phyloP scores from a whole-genome alignment of 1,140 invertebrate genomes.

The Brachionus rotundiformis region DNA sequence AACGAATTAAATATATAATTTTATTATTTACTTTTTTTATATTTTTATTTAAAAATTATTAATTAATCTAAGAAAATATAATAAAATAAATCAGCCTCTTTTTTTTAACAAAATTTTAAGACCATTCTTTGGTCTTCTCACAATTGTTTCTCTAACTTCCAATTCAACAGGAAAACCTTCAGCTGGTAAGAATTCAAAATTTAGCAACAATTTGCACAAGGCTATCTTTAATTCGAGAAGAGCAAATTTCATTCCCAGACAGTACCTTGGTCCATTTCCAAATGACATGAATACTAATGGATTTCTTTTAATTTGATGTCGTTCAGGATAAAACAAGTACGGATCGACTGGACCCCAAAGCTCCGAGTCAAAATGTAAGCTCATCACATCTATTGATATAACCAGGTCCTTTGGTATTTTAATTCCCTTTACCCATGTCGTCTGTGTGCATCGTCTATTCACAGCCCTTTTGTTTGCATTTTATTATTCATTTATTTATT shows the following conservation, averaged over 20 bases:
- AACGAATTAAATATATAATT: background rate
- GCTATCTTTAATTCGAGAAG: constrained; percentile 59
- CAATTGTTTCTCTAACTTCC: constrained; percentile 51
- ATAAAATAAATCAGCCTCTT: background rate
- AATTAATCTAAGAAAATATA: background rate
- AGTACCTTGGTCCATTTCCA: constrained; percentile 62
- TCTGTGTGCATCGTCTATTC: constrained; percentile 56
- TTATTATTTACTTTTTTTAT: background rate
- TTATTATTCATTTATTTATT: constrained; percentile 47
- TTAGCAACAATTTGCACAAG: constrained; percentile 51
- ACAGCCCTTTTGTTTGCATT: constrained; percentile 55
- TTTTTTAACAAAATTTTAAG: constrained; percentile 52
- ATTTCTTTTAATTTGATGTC: constrained; percentile 56
- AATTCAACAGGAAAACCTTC: constrained; percentile 41
- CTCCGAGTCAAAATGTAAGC: constrained; percentile 59
- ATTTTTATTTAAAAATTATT: background rate
- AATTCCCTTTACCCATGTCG: constrained; percentile 56
- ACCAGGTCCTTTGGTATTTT: constrained; percentile 59
- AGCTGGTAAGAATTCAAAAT: constrained; percentile 51
- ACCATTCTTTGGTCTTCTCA: constrained; percentile 19
- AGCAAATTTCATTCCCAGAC: constrained; percentile 62
- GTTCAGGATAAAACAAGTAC: constrained; percentile 58
- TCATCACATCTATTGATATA: constrained; percentile 59
- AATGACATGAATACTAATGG: constrained; percentile 60
- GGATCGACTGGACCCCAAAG: constrained; percentile 58